Conservation (phyloP, 1,140 invertebrate genomes). For the Polypedilum pembai region DNA sequence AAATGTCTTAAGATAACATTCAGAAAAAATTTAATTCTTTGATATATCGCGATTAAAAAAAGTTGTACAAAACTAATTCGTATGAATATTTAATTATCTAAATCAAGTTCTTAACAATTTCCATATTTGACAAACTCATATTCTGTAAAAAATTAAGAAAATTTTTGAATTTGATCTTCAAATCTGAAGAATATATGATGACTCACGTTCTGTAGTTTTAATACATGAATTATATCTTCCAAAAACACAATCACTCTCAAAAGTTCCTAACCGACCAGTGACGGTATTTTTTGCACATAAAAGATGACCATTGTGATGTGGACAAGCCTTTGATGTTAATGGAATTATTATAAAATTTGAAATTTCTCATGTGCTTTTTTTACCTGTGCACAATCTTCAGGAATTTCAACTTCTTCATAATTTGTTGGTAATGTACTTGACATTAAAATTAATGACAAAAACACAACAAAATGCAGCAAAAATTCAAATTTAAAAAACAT, state of each 20-base stretch:
- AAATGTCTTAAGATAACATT: too few relatives aligned
- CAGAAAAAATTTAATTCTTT: too few relatives aligned
- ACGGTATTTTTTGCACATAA: not conserved
- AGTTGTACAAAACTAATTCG: too few relatives aligned
- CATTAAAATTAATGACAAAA: not conserved
- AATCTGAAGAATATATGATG: not conserved
- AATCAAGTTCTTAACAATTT: not conserved
- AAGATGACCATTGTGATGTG: not conserved
- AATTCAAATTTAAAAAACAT: not conserved
- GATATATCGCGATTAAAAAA: too few relatives aligned
- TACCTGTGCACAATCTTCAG: not conserved
- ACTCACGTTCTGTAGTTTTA: not conserved
- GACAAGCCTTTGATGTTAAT: not conserved
- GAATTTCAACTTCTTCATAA: not conserved
- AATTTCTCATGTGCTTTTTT: not conserved
- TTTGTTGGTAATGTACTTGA: not conserved
- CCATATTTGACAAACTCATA: conserved; percentile 1
- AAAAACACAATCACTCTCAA: not conserved
- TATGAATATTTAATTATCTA: too few relatives aligned
- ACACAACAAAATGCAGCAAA: not conserved
- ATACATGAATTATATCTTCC: not conserved
- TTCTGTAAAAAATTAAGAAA: not conserved
- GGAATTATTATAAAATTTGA: not conserved
- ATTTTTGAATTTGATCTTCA: too few relatives aligned
- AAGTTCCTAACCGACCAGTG: not conserved